Evolutionary conservation across 2,113 vertebrate genomes (phyloP).

Genomic region (Montifringilla adamsi): DNA sequence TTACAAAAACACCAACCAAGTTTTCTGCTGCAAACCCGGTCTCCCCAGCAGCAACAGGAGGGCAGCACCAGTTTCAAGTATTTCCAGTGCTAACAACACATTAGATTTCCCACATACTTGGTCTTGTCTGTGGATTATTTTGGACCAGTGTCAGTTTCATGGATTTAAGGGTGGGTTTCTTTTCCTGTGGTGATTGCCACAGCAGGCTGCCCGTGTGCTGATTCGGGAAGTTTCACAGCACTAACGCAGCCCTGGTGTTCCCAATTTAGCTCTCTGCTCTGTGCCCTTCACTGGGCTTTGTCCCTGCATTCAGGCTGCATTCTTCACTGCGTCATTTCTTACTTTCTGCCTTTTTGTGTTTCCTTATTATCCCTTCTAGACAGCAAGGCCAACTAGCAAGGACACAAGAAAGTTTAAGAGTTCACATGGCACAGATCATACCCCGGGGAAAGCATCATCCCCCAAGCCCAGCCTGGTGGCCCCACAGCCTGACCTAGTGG

Average conservation of each 20-base stretch:
- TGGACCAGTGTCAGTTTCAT: neutral
- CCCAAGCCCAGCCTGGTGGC: neutral
- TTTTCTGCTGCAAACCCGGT: neutral
- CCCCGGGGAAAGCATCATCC: neutral
- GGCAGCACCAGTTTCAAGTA: neutral
- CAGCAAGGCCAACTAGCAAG: neutral
- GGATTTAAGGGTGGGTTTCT: constrained; percentile 19
- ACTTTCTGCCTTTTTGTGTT: neutral
- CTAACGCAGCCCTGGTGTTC: neutral
- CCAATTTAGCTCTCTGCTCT: neutral
- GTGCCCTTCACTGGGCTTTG: neutral
- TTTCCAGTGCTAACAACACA: neutral
- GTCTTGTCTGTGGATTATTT: neutral
- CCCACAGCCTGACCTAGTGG: neutral
- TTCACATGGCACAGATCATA: neutral
- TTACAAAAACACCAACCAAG: neutral
- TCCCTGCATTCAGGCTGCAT: neutral
- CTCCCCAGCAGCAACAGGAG: neutral
- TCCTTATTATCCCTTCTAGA: neutral
- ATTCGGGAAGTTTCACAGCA: constrained; percentile 9
- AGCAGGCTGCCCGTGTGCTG: constrained; percentile 24
- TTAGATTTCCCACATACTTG: neutral
- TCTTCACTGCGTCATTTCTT: constrained; percentile 22
- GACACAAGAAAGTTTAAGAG: neutral
- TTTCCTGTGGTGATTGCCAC: neutral